Conservation (phyloP, 2,888 invertebrate genomes). For the Scaeva pyrastri region DNA sequence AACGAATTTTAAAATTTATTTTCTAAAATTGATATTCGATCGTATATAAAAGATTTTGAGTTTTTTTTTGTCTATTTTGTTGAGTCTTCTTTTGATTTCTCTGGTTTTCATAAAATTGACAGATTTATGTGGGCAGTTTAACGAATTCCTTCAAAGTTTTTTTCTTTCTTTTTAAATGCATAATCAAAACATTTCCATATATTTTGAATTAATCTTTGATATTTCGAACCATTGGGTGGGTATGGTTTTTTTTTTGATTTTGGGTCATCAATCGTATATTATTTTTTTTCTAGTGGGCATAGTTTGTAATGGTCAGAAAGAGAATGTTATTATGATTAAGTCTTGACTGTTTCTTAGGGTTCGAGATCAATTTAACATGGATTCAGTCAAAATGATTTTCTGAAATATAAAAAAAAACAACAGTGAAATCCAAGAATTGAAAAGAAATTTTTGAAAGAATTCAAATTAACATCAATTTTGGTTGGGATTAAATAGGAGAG, state of each 20-base stretch:
- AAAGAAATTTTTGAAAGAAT: constrained; percentile 53
- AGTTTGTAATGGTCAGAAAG: neutral
- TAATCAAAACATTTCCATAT: constrained; percentile 56
- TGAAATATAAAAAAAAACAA: neutral
- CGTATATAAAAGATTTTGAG: neutral
- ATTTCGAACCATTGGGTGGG: constrained; percentile 53
- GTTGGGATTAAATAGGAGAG: constrained; percentile 45
- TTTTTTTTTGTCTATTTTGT: neutral
- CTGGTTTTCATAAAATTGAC: constrained; percentile 56
- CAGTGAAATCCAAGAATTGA: constrained; percentile 23
- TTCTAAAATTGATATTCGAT: constrained; percentile 51
- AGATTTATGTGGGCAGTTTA: constrained; percentile 75
- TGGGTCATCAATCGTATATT: constrained; percentile 68
- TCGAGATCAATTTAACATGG: constrained; percentile 51
- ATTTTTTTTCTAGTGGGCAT: constrained; percentile 30
- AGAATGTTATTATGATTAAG: constrained; percentile 63
- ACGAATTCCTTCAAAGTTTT: constrained; percentile 62
- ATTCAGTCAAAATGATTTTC: constrained; percentile 63
- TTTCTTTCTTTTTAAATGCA: neutral
- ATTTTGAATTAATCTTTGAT: constrained; percentile 67
- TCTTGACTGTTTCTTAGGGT: constrained; percentile 46
- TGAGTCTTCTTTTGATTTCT: constrained; percentile 40
- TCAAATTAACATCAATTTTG: constrained; percentile 47
- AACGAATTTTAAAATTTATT: constrained; percentile 50
- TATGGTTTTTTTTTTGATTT: constrained; percentile 30